Evolutionary conservation across 2,888 invertebrate genomes (phyloP).

Genomic region (Ptychoptera albimana): DNA sequence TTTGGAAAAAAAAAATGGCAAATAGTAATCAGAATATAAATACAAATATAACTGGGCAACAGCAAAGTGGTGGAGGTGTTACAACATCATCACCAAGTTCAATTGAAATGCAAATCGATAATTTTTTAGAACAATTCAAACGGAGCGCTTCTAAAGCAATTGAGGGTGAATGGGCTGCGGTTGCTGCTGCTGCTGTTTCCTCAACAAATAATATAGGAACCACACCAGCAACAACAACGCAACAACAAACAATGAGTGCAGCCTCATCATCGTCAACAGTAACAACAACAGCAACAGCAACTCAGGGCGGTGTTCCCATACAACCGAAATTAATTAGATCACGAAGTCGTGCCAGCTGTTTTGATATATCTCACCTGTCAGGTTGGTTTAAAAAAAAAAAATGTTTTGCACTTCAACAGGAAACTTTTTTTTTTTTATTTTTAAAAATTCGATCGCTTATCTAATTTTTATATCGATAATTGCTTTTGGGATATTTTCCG

Average conservation of each 20-base stretch:
- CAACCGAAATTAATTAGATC: constrained; percentile 11
- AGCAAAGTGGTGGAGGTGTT: constrained; percentile 33
- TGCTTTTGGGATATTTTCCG: no score
- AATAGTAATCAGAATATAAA: no score
- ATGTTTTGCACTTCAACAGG: background rate
- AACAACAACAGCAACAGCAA: constrained; percentile 5
- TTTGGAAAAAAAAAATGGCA: no score
- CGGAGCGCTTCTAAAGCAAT: constrained; percentile 63
- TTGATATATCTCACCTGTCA: constrained; percentile 22
- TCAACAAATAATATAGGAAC: constrained; percentile 17
- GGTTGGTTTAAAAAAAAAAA: constrained; percentile 12
- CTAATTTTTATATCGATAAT: no score
- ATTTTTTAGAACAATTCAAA: constrained; percentile 68
- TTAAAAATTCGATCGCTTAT: no score
- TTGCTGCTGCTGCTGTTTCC: constrained; percentile 26
- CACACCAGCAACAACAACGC: background rate
- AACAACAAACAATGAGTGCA: constrained; percentile 6
- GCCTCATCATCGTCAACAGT: constrained; percentile 11
- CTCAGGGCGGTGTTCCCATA: constrained; percentile 5
- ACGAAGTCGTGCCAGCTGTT: constrained; percentile 23
- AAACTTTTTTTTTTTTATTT: no score
- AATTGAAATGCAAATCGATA: constrained; percentile 71
- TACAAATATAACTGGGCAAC: no score
- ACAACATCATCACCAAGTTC: constrained; percentile 39
- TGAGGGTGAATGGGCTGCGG: constrained; percentile 39